phyloP scores from a whole-genome alignment of 2,888 invertebrate genomes.

The Alviniconcha strummeri region DNA sequence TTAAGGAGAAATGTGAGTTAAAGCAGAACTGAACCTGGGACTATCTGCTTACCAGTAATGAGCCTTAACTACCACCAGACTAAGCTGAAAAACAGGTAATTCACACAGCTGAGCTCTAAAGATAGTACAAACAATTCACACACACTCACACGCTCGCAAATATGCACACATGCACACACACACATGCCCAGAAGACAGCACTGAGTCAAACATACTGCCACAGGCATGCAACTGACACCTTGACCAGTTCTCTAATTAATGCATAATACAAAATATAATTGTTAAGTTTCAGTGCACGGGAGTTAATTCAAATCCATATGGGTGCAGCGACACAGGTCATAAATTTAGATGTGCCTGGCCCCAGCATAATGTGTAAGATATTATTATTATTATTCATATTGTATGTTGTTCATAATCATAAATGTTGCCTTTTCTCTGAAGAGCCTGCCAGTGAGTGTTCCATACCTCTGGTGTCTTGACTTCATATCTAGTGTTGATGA shows the following conservation, averaged over 20 bases:
- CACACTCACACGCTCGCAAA: neutral
- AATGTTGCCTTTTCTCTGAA: too few species aligned
- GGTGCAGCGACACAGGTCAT: neutral
- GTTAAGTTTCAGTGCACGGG: neutral
- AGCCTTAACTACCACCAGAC: too few species aligned
- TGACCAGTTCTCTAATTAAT: slow-evolving; percentile 58
- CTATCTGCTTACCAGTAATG: too few species aligned
- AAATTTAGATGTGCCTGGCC: neutral
- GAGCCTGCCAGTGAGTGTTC: too few species aligned
- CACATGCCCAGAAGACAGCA: neutral
- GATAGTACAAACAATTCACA: neutral
- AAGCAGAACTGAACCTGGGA: too few species aligned
- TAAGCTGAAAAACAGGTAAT: too few species aligned
- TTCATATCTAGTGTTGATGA: slow-evolving; percentile 22
- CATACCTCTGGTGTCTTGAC: slow-evolving; percentile 12
- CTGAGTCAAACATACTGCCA: neutral
- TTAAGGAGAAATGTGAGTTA: too few species aligned
- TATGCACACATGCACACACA: neutral
- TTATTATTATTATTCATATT: too few species aligned
- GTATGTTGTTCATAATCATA: too few species aligned
- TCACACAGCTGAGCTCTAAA: too few species aligned
- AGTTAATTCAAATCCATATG: neutral
- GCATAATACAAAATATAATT: neutral
- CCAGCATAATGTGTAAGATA: too few species aligned
- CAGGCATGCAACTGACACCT: neutral